Evolutionary conservation across 2,888 invertebrate species (phyloP).

Genomic region (Dysmachus trigonus): DNA sequence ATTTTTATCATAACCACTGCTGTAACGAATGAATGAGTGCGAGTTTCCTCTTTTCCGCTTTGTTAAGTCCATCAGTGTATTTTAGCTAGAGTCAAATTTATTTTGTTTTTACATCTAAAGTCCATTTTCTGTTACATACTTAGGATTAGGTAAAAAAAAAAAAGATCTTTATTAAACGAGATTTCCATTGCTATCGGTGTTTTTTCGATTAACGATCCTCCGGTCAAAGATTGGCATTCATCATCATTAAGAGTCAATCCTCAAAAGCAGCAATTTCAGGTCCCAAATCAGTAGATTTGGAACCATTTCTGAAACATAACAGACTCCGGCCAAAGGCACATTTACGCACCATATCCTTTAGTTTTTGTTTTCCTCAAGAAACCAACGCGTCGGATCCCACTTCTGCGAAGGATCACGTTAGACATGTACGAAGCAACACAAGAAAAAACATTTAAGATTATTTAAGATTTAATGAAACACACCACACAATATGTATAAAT

Average conservation of each 20-base stretch:
- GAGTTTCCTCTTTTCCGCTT: not conserved
- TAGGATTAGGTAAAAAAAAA: conserved; percentile 25
- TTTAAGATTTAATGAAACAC: conserved; percentile 16
- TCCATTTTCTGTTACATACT: conserved; percentile 36
- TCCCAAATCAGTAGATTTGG: not conserved
- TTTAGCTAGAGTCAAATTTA: conserved; percentile 33
- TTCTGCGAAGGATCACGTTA: conserved; percentile 18
- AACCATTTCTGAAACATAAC: not conserved
- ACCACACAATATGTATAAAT: conserved; percentile 43
- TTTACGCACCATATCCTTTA: not conserved
- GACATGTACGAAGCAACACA: conserved; percentile 11
- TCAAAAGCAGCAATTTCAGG: not conserved
- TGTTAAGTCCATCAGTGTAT: not conserved
- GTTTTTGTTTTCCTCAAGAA: not conserved
- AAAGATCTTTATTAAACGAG: conserved; percentile 2
- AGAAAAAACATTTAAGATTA: conserved; percentile 2
- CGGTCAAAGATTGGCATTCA: not conserved
- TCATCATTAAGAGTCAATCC: not conserved
- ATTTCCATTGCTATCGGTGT: not conserved
- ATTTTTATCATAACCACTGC: not conserved
- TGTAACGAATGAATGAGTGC: not conserved
- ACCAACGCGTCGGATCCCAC: not conserved
- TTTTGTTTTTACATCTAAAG: conserved; percentile 13
- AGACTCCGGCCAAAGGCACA: not conserved
- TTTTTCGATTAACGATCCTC: conserved; percentile 10